phyloP scores from a whole-genome alignment of 2,888 invertebrate genomes.

The Oxystoma pomonae region DNA sequence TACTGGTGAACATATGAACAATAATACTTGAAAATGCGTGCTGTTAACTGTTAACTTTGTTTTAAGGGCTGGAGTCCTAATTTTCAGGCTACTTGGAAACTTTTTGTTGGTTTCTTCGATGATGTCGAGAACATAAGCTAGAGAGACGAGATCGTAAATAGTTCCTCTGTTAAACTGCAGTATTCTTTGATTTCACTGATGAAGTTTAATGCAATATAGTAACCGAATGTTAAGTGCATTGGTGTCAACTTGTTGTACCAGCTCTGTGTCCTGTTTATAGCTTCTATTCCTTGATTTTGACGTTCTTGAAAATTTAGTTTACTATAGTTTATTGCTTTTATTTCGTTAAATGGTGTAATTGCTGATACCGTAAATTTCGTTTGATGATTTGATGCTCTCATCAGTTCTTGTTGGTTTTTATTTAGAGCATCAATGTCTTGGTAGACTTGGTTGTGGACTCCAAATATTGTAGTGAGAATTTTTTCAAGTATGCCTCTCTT shows the following conservation, averaged over 20 bases:
- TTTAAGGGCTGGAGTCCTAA: too few relatives aligned
- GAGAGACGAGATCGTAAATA: not conserved
- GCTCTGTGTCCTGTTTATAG: too few relatives aligned
- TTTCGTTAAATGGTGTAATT: not conserved
- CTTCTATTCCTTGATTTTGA: not conserved
- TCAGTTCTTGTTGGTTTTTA: not conserved
- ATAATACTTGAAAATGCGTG: too few relatives aligned
- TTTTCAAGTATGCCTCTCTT: not conserved
- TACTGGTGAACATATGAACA: too few relatives aligned
- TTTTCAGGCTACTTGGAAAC: not conserved
- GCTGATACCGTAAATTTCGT: not conserved
- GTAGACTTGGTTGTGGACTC: too few relatives aligned
- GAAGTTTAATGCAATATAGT: not conserved
- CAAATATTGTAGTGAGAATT: not conserved
- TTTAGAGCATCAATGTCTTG: too few relatives aligned
- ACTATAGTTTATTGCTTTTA: not conserved
- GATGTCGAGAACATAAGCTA: not conserved
- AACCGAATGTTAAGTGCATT: too few relatives aligned
- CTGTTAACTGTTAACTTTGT: too few relatives aligned
- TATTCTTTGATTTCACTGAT: not conserved
- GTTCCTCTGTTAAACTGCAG: not conserved
- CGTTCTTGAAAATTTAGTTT: not conserved
- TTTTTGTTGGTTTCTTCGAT: not conserved
- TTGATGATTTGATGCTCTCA: not conserved
- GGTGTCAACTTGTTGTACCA: too few relatives aligned